Evolutionary conservation across 2,888 invertebrate genomes (phyloP).

Genomic region (Deroplatys truncata): DNA sequence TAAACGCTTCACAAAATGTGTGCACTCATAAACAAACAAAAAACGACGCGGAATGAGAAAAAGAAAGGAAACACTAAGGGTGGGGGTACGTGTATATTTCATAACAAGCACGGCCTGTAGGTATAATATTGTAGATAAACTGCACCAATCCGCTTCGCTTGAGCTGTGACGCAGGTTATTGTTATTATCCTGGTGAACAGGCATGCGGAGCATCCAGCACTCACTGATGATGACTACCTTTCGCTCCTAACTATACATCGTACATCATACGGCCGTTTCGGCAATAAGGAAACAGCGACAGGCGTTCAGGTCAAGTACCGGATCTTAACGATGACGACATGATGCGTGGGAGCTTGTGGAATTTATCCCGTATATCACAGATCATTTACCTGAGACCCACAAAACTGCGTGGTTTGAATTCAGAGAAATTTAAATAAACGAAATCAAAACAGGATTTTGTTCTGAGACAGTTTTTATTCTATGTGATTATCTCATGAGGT

Average conservation of each 20-base stretch:
- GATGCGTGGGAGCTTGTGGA: not conserved
- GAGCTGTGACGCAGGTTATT: not conserved
- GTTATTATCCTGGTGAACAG: not conserved
- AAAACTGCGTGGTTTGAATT: too few relatives aligned
- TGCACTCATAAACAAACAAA: not conserved
- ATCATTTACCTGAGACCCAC: not conserved
- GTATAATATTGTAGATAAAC: not conserved
- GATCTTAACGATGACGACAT: not conserved
- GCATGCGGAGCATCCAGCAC: not conserved
- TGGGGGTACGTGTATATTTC: not conserved
- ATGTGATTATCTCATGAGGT: too few relatives aligned
- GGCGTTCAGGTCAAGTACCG: not conserved
- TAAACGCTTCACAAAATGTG: not conserved
- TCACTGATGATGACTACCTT: slow-evolving; percentile 2
- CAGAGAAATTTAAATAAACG: too few relatives aligned
- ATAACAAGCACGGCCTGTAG: not conserved
- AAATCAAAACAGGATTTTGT: too few relatives aligned
- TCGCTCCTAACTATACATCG: not conserved
- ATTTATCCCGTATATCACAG: not conserved
- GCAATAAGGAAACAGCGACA: not conserved
- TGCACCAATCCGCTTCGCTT: not conserved
- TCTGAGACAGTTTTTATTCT: too few relatives aligned
- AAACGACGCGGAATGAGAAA: not conserved
- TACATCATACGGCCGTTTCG: not conserved
- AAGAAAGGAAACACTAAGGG: not conserved